phyloP scores from a whole-genome alignment of 1,140 invertebrate species.

The Ylistrum balloti region DNA sequence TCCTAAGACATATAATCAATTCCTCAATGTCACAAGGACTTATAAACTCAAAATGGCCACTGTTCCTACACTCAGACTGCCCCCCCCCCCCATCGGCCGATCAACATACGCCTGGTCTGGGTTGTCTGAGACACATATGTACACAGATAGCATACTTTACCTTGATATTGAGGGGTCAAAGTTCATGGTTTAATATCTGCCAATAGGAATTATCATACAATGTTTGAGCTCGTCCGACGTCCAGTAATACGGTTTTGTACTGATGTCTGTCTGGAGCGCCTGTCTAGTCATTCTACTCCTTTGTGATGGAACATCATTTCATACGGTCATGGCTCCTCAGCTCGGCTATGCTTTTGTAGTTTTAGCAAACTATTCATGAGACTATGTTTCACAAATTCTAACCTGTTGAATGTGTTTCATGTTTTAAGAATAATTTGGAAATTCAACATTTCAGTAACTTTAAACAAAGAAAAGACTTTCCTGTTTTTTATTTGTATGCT shows the following conservation, averaged over 20 bases:
- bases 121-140: constrained; percentile 29
- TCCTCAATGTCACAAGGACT: constrained; percentile 32
- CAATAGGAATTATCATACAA: constrained; percentile 20
- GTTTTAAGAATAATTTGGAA: too few relatives aligned
- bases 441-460: too few relatives aligned
- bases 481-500: too few relatives aligned
- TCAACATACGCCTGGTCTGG: background rate
- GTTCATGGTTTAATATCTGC: constrained; percentile 22
- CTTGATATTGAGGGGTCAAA: background rate
- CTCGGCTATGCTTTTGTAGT: background rate
- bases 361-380: too few relatives aligned
- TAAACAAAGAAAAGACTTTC: too few relatives aligned
- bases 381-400: too few relatives aligned
- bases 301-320: background rate
- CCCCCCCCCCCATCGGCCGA: background rate
- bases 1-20: constrained; percentile 23
- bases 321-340: background rate
- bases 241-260: background rate
- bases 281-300: background rate
- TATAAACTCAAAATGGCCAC: constrained; percentile 34
- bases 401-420: too few relatives aligned
- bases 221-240: background rate
- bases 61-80: background rate
- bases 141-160: background rate
- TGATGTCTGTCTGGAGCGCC: background rate